Base-by-base conservation (phyloP, 2,797 vertebrate species). In the Capromys pilorides region DNA sequence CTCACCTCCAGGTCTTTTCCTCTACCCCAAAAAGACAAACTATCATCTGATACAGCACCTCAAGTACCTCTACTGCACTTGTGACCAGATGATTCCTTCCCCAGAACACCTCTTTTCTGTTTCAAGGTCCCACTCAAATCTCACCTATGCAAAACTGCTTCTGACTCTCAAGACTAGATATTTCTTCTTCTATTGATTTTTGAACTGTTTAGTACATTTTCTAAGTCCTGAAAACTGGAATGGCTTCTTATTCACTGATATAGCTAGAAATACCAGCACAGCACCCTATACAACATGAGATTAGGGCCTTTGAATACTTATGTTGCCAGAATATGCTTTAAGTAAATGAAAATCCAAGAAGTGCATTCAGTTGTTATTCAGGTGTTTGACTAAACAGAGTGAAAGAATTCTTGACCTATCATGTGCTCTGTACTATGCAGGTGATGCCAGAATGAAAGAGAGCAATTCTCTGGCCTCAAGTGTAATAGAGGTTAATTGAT, bases 81-180 rank as follows among this genome's bases (percentile, higher is more conserved):
- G 78, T 62, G 41, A 88, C 6, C 12, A 4, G 21, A 5, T 10
- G 22, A 9, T 59, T 80, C 41, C n/a, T 89, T 14, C 0, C 3
- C 54, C 21, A n/a, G 54, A 49, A 61, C 0, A 36, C 33, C 26
- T 14, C 5, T 71, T 19, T 36, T 6, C 26, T 84, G 41, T 90
- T 86, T 91, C 14, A 64, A 89, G 64, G 4, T 31, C 10, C n/a
- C 49, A 45, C 67, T 82, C 26, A 45, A 28, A 39, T 78, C 61
- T 87, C 54, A 61, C 10, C 69, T 75, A 67, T 69, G 24, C 10
- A 14, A 91, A 82, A 14, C 77, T 13, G 75, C 57, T 39, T 13
- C 33, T 93, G 66, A 73, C 82, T 84, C 59, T 94, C 33, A 24
- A 82, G 73, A 51, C 51, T 62, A 88, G 61, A 87, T 64, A 61